Conservation (phyloP, 2,888 invertebrate species). For the Pseudococcus longispinus region DNA sequence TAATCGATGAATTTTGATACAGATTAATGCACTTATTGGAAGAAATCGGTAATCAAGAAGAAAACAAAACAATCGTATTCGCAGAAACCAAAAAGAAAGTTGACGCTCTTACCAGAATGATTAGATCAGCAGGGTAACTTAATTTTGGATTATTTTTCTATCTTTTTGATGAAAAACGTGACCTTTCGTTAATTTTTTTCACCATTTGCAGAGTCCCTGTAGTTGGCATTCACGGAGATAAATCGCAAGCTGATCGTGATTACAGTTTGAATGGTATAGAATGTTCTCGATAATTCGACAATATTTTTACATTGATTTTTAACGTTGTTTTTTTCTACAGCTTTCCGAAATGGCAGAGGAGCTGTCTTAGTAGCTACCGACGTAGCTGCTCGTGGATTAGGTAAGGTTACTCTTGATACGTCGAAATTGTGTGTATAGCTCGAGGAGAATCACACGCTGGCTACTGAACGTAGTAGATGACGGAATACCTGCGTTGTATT, state of each 20-base stretch:
- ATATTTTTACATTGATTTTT: neutral
- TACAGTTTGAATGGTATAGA: conserved; percentile 78
- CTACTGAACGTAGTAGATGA: neutral
- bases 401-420: conserved; percentile 67
- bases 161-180: neutral
- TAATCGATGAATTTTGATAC: neutral
- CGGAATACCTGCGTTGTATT: neutral
- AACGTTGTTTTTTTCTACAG: conserved; percentile 63
- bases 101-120: conserved; percentile 71
- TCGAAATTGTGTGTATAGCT: neutral
- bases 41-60: conserved; percentile 70
- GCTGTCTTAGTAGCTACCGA: conserved; percentile 93
- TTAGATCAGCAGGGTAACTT: conserved; percentile 69
- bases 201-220: conserved; percentile 68
- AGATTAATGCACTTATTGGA: conserved; percentile 67
- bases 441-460: neutral
- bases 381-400: conserved; percentile 91
- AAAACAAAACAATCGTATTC: conserved; percentile 76
- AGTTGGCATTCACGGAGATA: conserved; percentile 93
- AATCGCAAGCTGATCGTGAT: conserved; percentile 92
- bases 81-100: conserved; percentile 76
- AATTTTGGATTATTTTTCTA: neutral
- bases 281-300: neutral
- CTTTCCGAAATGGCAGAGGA: conserved; percentile 83
- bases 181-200: neutral